These are phyloP conservation scores for Tigriopus japonicus DNA, from an alignment of 1,140 invertebrate genomes.

Conservation along the genomic window DNA sequence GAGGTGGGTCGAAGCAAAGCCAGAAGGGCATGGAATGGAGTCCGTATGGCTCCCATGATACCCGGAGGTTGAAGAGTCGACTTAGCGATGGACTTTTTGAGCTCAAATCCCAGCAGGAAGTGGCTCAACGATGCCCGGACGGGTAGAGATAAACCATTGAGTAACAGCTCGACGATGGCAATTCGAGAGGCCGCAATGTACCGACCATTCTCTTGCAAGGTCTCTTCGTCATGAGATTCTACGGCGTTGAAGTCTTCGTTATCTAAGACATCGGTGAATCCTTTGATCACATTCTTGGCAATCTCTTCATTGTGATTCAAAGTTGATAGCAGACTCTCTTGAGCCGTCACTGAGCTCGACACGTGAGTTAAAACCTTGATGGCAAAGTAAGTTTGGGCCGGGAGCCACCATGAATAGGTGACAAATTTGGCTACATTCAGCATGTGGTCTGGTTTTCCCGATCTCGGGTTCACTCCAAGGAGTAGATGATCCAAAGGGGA, in stretches of 20 bases:
- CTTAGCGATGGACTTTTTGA: conserved; percentile 6
- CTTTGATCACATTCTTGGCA: conserved; percentile 42
- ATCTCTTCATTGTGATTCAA: conserved; percentile 38
- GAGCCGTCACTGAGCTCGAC: conserved; percentile 36
- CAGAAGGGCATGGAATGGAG: conserved; percentile 13
- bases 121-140: conserved; percentile 3
- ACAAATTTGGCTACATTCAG: conserved; percentile 51
- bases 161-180: conserved; percentile 8
- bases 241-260: background rate
- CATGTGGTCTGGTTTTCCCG: conserved; percentile 52
- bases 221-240: too few relatives aligned
- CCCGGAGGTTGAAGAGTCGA: conserved; percentile 3
- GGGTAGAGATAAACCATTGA: background rate
- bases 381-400: conserved; percentile 44
- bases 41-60: background rate
- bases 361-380: conserved; percentile 46
- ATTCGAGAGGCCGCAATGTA: background rate
- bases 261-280: conserved; percentile 32
- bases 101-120: conserved; percentile 13
- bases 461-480: conserved; percentile 54
- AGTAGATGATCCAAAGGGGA: conserved; percentile 57
- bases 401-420: conserved; percentile 45
- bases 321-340: conserved; percentile 46
- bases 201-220: background rate
- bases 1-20: background rate